A percentile compares a stretch with the other conserved stretches of the same genome.
Evolutionary conservation across 2,888 invertebrate species (phyloP).

Genomic region (Dasypogon diadema): DNA sequence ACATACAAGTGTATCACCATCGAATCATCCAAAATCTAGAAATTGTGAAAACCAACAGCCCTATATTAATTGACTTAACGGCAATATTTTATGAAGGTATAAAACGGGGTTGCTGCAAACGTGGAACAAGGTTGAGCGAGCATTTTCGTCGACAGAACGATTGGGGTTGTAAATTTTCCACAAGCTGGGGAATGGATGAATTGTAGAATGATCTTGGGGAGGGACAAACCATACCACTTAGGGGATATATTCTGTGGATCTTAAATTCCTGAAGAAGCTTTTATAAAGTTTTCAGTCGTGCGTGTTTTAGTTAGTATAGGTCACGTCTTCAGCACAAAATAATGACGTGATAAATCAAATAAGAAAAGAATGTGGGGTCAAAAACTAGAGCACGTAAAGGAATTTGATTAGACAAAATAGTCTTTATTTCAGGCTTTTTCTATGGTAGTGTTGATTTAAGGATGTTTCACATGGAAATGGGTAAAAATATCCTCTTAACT

Average conservation of each 20-base stretch:
- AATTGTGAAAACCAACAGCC: no score
- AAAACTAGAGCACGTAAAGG: constrained; percentile 24
- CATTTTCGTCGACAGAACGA: no score
- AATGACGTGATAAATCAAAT: constrained; percentile 32
- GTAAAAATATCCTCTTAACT: background rate
- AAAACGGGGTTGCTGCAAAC: no score
- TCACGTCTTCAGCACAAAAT: constrained; percentile 28
- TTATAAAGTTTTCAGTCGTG: background rate
- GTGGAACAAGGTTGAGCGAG: no score
- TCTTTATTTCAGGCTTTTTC: constrained; percentile 1
- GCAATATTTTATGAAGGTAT: no score
- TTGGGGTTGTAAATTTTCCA: no score
- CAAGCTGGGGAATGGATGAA: background rate
- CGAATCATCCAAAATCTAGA: no score
- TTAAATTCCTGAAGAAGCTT: constrained; percentile 8
- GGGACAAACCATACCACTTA: background rate
- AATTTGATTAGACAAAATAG: constrained; percentile 30
- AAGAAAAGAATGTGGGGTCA: background rate
- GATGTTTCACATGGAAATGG: background rate
- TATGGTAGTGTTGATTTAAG: background rate
- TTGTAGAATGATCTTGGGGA: background rate
- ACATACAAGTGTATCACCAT: no score
- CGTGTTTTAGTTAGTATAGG: constrained; percentile 28
- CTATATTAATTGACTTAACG: no score
- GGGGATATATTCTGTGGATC: background rate